Conservation (phyloP, 2,888 invertebrate genomes). For the Drosophila atripex region DNA sequence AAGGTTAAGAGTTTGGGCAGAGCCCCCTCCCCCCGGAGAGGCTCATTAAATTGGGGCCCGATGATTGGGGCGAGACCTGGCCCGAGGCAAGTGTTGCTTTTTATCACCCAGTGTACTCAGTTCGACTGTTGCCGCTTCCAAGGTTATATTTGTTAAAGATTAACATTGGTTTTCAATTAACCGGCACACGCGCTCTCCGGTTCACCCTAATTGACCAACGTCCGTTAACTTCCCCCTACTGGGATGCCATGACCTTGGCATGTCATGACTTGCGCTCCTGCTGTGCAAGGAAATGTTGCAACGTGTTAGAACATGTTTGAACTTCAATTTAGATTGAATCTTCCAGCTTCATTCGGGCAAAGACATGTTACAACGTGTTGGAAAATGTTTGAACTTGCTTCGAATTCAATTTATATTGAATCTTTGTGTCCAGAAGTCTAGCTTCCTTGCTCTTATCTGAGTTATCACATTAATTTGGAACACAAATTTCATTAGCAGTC, state of each 20-base stretch:
- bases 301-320: too few species aligned
- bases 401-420: too few species aligned
- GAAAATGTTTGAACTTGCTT: too few species aligned
- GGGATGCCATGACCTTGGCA: conserved; percentile 16
- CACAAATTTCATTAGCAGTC: too few species aligned
- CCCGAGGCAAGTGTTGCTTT: not conserved
- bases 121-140: conserved; percentile 36
- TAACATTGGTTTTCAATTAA: conserved; percentile 79
- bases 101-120: not conserved
- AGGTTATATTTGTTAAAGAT: conserved; percentile 78
- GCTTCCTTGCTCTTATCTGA: not conserved
- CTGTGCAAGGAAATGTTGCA: too few species aligned
- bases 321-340: too few species aligned
- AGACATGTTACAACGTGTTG: too few species aligned
- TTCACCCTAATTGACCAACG: conserved; percentile 21
- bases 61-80: conserved; percentile 19
- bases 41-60: conserved; percentile 47
- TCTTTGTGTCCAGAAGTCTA: too few species aligned
- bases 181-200: conserved; percentile 50
- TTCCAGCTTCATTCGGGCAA: too few species aligned
- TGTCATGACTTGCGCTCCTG: not conserved
- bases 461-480: too few species aligned
- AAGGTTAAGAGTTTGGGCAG: conserved; percentile 61
- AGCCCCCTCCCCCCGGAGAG: conserved; percentile 1
- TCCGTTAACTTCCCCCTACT: not conserved